These are phyloP conservation scores for Yponomeuta cagnagella DNA, from an alignment of 2,888 invertebrate genomes.

Conservation along the genomic window DNA sequence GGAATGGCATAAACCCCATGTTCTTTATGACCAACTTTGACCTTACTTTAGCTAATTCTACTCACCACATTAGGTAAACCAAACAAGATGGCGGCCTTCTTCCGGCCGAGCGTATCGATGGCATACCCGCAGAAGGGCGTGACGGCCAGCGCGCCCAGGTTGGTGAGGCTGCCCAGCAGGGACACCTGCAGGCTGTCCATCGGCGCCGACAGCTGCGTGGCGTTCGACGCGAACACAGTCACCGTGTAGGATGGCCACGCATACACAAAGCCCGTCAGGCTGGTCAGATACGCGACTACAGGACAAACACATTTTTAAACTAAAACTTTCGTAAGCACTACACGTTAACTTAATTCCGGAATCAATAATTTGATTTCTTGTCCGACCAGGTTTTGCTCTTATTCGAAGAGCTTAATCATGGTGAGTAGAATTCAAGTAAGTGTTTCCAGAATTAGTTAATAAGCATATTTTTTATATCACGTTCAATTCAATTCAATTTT, in stretches of 20 bases:
- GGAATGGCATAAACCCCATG: too few relatives aligned
- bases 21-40: background rate
- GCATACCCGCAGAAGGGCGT: constrained; percentile 54
- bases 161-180: constrained; percentile 54
- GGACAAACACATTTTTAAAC: constrained; percentile 18
- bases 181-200: constrained; percentile 52
- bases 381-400: too few relatives aligned
- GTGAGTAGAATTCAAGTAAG: too few relatives aligned
- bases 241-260: constrained; percentile 54
- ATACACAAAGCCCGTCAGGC: constrained; percentile 50
- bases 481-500: too few relatives aligned
- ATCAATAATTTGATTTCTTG: too few relatives aligned
- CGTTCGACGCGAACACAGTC: constrained; percentile 50
- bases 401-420: too few relatives aligned
- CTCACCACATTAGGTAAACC: constrained; percentile 57
- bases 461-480: too few relatives aligned
- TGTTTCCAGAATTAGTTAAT: too few relatives aligned
- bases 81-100: constrained; percentile 56
- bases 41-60: background rate
- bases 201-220: constrained; percentile 43
- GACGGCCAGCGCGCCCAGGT: constrained; percentile 48
- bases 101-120: constrained; percentile 52
- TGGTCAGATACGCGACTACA: constrained; percentile 50
- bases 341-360: too few relatives aligned
- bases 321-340: too few relatives aligned